Evolutionary conservation across 1,140 invertebrate genomes (phyloP).

Genomic region (Drosophila obscura): DNA sequence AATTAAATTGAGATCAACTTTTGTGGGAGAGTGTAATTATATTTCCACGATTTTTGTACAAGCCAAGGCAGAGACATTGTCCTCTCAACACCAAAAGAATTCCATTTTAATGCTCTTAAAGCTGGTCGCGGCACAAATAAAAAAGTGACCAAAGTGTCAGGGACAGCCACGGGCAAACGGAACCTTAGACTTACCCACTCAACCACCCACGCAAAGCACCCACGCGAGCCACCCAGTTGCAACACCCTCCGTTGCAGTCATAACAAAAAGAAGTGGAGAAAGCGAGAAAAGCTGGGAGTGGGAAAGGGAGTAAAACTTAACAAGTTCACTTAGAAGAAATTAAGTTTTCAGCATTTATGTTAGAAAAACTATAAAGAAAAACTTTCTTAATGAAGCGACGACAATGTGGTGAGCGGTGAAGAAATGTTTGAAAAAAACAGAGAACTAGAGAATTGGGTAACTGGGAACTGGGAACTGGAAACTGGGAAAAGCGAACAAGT

Average conservation of each 20-base stretch:
- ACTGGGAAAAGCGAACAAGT: constrained; percentile 18
- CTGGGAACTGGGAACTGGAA: neutral
- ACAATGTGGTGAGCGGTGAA: constrained; percentile 74
- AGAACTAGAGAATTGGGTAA: constrained; percentile 1
- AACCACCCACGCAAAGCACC: neutral
- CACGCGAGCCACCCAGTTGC: neutral
- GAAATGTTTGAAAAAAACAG: constrained; percentile 51
- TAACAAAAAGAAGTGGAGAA: constrained; percentile 59
- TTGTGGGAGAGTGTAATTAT: constrained; percentile 17
- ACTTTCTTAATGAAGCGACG: constrained; percentile 79
- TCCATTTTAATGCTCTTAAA: constrained; percentile 71
- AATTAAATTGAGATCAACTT: neutral
- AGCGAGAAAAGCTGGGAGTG: constrained; percentile 4
- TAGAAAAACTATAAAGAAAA: constrained; percentile 80
- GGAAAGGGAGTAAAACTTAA: constrained; percentile 63
- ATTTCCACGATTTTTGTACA: constrained; percentile 16
- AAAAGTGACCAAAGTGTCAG: constrained; percentile 61
- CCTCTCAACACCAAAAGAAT: neutral
- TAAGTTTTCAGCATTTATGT: constrained; percentile 80
- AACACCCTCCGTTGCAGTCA: constrained; percentile 18
- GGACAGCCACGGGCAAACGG: constrained; percentile 42
- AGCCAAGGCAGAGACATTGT: neutral
- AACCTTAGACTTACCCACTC: constrained; percentile 26
- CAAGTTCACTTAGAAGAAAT: constrained; percentile 80
- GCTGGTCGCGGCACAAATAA: constrained; percentile 11